Evolutionary conservation across 1,140 invertebrate species (phyloP).

Genomic region (Caenorhabditis brenneri): DNA sequence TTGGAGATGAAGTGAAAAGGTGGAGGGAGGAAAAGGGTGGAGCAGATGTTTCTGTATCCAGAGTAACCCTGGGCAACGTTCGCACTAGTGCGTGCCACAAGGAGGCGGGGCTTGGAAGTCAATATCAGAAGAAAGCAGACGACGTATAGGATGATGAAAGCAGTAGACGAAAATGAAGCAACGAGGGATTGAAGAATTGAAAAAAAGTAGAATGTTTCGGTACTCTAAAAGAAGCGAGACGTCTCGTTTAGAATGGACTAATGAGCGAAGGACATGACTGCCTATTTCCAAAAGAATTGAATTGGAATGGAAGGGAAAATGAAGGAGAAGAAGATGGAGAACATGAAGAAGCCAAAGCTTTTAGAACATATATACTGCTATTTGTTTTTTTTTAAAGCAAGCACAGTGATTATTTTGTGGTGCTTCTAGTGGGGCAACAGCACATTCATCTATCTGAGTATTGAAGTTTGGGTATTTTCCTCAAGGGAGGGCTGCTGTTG

Average conservation of each 20-base stretch:
- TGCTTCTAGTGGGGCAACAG: background rate
- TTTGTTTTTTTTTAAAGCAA: background rate
- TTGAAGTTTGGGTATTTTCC: too few relatives aligned
- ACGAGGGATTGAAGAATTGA: background rate
- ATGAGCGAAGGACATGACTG: background rate
- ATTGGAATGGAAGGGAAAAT: too few relatives aligned
- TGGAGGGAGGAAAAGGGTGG: background rate
- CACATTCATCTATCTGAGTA: too few relatives aligned
- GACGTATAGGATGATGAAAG: too few relatives aligned
- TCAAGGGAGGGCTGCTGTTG: too few relatives aligned
- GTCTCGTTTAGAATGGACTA: background rate
- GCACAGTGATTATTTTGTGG: background rate
- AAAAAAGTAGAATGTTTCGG: background rate
- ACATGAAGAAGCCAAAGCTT: background rate
- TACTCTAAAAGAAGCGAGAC: background rate
- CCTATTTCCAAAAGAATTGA: too few relatives aligned
- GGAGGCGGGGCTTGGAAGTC: background rate
- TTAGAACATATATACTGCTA: background rate
- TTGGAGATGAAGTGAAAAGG: background rate
- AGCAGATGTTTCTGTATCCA: slow-evolving; percentile 13
- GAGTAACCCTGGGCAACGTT: slow-evolving; percentile 2
- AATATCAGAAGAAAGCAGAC: background rate
- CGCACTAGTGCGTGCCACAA: background rate
- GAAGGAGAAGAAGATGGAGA: background rate
- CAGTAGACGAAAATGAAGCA: background rate